A percentile compares a stretch with the other conserved stretches of the same genome.
phyloP scores from a whole-genome alignment of 2,888 invertebrate species.

The Aphodius sticticus region DNA sequence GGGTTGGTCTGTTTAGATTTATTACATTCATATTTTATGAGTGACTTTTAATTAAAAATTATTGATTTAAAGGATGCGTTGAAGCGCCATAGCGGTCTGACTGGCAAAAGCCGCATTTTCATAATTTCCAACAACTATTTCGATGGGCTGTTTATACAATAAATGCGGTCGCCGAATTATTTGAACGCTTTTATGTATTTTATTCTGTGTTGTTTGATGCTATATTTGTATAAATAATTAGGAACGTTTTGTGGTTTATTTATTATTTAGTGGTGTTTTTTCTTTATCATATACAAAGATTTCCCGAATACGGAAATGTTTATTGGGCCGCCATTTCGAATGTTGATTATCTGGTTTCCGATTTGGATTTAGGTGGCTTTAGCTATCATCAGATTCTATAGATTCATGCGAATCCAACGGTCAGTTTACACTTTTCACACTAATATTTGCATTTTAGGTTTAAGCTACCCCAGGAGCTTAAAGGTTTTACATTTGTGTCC shows the following conservation, averaged over 20 bases:
- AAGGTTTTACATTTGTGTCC: no score
- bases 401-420: no score
- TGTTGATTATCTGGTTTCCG: no score
- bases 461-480: no score
- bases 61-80: slow-evolving; percentile 7
- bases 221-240: neutral
- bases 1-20: slow-evolving; percentile 14
- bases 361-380: no score
- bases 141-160: neutral
- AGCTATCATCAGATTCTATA: no score
- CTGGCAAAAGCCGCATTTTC: neutral
- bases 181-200: neutral
- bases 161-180: neutral
- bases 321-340: no score
- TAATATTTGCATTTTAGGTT: no score
- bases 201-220: neutral
- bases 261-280: no score
- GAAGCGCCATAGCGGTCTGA: neutral
- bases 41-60: slow-evolving; percentile 25
- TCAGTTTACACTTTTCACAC: no score
- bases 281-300: no score
- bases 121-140: slow-evolving; percentile 18
- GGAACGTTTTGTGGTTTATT: neutral
- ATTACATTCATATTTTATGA: slow-evolving; percentile 19
- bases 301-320: no score